Base-by-base conservation (phyloP, 2,113 vertebrate genomes). In the Lipotes vexillifer region DNA sequence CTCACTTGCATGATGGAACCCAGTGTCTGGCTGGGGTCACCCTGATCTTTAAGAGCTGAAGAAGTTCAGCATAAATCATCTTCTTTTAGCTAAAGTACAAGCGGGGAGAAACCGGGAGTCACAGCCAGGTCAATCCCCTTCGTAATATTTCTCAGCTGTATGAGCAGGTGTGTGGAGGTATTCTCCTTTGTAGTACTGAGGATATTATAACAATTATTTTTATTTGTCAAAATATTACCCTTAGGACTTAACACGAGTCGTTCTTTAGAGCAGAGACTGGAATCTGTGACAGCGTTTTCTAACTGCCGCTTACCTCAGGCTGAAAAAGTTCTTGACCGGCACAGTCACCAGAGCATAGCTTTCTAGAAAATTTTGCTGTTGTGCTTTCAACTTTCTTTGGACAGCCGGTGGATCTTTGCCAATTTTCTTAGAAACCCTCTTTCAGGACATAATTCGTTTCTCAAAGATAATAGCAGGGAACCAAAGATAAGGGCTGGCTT, bases 371-470 rank as follows among this genome's bases (percentile, higher is more conserved):
- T 88, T 36, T 3, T 87, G 44, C 31, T 86, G 49, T 38, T 87
- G 5, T 89, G n/a, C 33, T 80, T 96, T 72, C 44, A 83, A 84
- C 8, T 90, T 96, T 86, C 36, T 63, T 72, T 83, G 80, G 66
- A 36, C 59, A 71, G 36, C 80, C 31, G 38, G 38, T 57, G 78
- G 63, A 46, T 59, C 38, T 55, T 93, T 80, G 72, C 20, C 81
- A 90, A 27, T 25, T 96, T 89, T 66, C 80, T 93, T 93, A 89
- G 57, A 94, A 92, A 92, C 8, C 59, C 61, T 77, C 25, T 88
- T 91, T 8, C 36, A 90, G 46, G 57, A 65, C 14, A 61, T 84
- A 88, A 55, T 77, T 92, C 33, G 89, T 88, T 87, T 85, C 86
- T 85, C 8, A 65, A 87, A 96, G 41, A 55, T 66, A 86, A 97